These are phyloP conservation scores for Triplophysa yarkandensis DNA, from an alignment of 2,797 vertebrate species.

Conservation along the genomic window DNA sequence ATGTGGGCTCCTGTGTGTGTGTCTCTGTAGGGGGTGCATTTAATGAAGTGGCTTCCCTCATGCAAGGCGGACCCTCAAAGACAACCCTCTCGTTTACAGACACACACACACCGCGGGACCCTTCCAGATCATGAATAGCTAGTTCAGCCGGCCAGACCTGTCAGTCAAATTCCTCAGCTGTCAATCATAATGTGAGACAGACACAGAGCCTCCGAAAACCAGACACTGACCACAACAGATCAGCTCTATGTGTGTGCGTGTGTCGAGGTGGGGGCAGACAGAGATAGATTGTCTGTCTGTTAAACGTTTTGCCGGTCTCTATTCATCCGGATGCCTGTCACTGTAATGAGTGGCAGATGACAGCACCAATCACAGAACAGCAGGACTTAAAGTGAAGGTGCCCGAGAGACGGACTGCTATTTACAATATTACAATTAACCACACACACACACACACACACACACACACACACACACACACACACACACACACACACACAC, in stretches of 20 bases:
- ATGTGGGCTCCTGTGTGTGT: conserved; percentile 36
- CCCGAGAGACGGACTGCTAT: conserved; percentile 30
- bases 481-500: not conserved
- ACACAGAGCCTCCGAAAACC: conserved; percentile 37
- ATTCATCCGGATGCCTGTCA: conserved; percentile 40
- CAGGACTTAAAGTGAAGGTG: conserved; percentile 25
- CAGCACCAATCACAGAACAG: conserved; percentile 40
- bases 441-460: not conserved
- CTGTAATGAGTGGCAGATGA: conserved; percentile 47
- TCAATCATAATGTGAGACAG: conserved; percentile 53
- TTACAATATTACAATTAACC: conserved; percentile 22
- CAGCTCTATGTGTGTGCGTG: conserved; percentile 61
- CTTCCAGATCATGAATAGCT: conserved; percentile 22
- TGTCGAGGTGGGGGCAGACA: conserved; percentile 47
- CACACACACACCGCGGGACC: conserved; percentile 40
- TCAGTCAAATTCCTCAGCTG: conserved; percentile 38
- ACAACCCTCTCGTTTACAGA: conserved; percentile 35
- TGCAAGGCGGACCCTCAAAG: conserved; percentile 40
- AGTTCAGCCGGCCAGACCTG: conserved; percentile 32
- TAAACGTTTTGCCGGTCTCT: conserved; percentile 8
- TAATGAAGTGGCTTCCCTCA: conserved; percentile 63
- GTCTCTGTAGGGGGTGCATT: conserved; percentile 59
- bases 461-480: not conserved
- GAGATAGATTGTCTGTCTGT: conserved; percentile 43
- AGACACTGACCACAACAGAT: conserved; percentile 43